Conservation (phyloP, 2,113 vertebrate species). For the Brachyistius frenatus region DNA sequence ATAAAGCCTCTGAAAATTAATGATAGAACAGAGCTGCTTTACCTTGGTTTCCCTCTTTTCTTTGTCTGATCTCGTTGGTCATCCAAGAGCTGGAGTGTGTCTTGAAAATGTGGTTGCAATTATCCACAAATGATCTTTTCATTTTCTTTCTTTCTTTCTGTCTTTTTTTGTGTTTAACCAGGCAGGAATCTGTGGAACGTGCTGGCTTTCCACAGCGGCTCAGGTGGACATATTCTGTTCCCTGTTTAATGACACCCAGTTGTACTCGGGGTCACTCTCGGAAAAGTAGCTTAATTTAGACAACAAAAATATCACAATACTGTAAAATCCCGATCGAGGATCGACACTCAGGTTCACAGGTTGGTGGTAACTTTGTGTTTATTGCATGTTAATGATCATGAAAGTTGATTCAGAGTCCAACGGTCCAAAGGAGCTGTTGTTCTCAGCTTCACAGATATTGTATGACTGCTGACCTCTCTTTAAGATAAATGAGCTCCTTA, state of each 20-base stretch:
- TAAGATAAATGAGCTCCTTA: constrained; percentile 12
- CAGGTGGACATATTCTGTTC: constrained; percentile 52
- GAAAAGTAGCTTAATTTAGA: constrained; percentile 18
- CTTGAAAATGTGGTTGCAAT: constrained; percentile 75
- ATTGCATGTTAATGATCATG: background rate
- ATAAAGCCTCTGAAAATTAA: constrained; percentile 29
- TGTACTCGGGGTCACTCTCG: constrained; percentile 14
- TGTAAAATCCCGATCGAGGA: background rate
- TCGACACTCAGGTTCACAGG: no score
- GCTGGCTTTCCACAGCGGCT: constrained; percentile 42
- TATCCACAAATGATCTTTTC: constrained; percentile 67
- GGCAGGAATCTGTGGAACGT: constrained; percentile 74
- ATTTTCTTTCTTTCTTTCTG: constrained; percentile 37
- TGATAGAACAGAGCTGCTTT: constrained; percentile 5
- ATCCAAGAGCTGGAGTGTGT: constrained; percentile 37
- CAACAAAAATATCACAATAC: background rate
- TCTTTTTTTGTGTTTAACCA: constrained; percentile 20
- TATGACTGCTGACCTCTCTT: background rate
- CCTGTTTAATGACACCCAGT: constrained; percentile 45
- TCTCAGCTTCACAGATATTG: background rate
- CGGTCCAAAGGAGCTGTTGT: constrained; percentile 1
- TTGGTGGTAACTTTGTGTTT: no score
- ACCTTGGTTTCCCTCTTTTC: constrained; percentile 32
- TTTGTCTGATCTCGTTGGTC: constrained; percentile 27
- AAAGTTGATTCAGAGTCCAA: background rate